phyloP scores from a whole-genome alignment of 1,140 invertebrate genomes.

The Penaeus chinensis region DNA sequence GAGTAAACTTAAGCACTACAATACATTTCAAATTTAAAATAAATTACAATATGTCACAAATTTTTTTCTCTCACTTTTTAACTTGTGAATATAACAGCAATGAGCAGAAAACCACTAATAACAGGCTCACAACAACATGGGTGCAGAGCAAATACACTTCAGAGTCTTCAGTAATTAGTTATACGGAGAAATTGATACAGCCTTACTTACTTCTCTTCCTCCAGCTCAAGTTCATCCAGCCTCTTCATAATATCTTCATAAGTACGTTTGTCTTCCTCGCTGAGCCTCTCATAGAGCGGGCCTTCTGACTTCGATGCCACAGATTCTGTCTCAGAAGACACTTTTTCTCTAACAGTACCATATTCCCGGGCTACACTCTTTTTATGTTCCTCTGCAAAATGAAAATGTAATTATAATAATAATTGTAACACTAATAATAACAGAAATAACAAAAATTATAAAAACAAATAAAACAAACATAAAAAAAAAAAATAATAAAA shows the following conservation, averaged over 20 bases:
- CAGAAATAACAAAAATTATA: too few relatives aligned
- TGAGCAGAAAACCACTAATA: background rate
- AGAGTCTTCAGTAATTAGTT: background rate
- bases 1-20: too few relatives aligned
- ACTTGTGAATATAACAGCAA: too few relatives aligned
- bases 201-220: background rate
- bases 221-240: background rate
- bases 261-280: background rate
- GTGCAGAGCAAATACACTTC: too few relatives aligned
- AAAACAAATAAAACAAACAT: too few relatives aligned
- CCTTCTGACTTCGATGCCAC: background rate
- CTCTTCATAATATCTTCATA: slow-evolving; percentile 14
- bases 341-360: background rate
- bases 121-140: background rate
- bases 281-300: background rate
- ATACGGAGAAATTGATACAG: background rate
- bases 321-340: background rate
- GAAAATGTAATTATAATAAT: background rate
- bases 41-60: too few relatives aligned
- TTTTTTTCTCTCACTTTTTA: too few relatives aligned
- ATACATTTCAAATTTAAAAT: too few relatives aligned
- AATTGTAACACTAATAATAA: too few relatives aligned
- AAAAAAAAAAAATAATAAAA: too few relatives aligned
- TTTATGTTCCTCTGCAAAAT: background rate
- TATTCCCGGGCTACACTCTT: background rate